Percentiles rank a stretch among this genome's conserved stretches.
These are phyloP conservation scores for Eremobia ochroleuca DNA, from an alignment of 2,888 invertebrate genomes.

Conservation along the genomic window DNA sequence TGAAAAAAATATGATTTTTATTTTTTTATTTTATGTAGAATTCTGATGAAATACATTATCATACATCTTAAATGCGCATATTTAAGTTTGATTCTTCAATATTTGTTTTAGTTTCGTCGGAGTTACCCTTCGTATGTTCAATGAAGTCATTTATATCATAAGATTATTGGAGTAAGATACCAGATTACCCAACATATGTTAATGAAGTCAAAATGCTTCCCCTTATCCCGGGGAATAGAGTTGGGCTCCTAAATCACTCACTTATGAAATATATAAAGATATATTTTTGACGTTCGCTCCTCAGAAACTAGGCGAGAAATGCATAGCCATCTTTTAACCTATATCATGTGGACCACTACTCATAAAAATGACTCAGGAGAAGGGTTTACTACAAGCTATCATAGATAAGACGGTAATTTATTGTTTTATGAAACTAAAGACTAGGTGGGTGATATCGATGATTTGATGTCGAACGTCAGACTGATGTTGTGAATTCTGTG, in stretches of 20 bases:
- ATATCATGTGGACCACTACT: slow-evolving; percentile 24
- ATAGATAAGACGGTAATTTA: slow-evolving; percentile 29
- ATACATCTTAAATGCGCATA: slow-evolving; percentile 30
- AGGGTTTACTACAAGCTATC: slow-evolving; percentile 16
- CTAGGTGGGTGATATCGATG: neutral
- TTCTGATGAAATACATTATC: slow-evolving; percentile 43
- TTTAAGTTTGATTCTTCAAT: slow-evolving; percentile 21
- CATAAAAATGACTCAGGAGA: slow-evolving; percentile 33
- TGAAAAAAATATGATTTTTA: slow-evolving; percentile 43
- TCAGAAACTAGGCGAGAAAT: slow-evolving; percentile 22
- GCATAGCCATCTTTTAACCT: slow-evolving; percentile 6
- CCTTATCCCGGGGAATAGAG: slow-evolving; percentile 34
- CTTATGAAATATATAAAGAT: slow-evolving; percentile 49
- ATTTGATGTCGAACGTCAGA: neutral
- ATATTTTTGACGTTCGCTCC: slow-evolving; percentile 15
- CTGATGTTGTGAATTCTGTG: neutral
- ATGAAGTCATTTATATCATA: slow-evolving; percentile 47
- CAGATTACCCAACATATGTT: slow-evolving; percentile 55
- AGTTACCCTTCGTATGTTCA: slow-evolving; percentile 7
- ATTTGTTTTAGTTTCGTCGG: neutral
- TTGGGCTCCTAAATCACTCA: slow-evolving; percentile 56
- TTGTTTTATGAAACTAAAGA: neutral
- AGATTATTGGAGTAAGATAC: slow-evolving; percentile 53
- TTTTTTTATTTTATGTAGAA: slow-evolving; percentile 36
- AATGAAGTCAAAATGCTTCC: slow-evolving; percentile 58